Conservation (phyloP, 2,888 invertebrate species). For the Steinernema carpocapsae region DNA sequence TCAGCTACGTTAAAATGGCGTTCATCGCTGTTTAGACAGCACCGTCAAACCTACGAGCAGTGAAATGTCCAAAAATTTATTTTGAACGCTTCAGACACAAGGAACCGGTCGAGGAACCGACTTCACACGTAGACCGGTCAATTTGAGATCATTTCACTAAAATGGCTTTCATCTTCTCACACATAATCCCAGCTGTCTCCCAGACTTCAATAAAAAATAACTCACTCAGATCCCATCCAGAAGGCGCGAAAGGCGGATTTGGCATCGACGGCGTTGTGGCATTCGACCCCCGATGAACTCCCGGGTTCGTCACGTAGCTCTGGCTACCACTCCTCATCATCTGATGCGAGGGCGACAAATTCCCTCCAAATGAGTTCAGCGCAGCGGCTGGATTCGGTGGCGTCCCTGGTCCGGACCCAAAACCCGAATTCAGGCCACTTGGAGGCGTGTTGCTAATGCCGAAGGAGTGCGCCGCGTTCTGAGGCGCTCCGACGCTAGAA, state of each 20-base stretch:
- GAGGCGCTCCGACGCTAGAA: constrained; percentile 23
- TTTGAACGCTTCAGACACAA: no score
- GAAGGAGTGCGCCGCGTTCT: constrained; percentile 22
- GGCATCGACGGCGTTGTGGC: constrained; percentile 9
- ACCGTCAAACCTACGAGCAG: no score
- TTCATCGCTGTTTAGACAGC: no score
- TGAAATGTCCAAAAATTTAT: no score
- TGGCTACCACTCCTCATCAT: constrained; percentile 48
- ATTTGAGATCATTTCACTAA: no score
- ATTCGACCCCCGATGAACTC: constrained; percentile 5
- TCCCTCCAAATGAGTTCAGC: constrained; percentile 18
- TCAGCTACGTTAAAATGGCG: no score
- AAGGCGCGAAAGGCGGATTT: background rate
- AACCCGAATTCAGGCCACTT: background rate
- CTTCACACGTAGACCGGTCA: no score
- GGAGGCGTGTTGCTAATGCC: constrained; percentile 31
- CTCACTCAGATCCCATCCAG: constrained; percentile 16
- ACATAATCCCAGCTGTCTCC: no score
- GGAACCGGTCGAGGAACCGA: no score
- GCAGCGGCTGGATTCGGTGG: constrained; percentile 27
- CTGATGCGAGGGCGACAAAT: constrained; percentile 50
- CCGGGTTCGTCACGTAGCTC: constrained; percentile 21
- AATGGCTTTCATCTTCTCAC: no score
- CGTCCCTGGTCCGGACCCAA: background rate
- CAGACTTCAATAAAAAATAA: no score